A percentile compares a stretch with the other conserved stretches of the same genome.
Evolutionary conservation across 1,140 invertebrate species (phyloP).

Genomic region (Acromyrmex charruanus): DNA sequence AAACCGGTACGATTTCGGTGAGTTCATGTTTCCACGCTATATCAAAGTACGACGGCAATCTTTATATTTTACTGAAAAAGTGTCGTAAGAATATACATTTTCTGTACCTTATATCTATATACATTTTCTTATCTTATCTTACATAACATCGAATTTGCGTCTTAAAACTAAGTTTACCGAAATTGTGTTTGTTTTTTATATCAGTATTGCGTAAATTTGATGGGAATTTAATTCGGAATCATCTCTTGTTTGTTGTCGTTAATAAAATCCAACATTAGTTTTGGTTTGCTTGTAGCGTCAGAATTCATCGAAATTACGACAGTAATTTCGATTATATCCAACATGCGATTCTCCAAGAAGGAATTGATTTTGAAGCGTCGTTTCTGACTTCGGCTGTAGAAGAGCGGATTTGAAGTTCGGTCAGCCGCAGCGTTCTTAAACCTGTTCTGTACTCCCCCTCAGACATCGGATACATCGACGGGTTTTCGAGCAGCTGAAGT

Average conservation of each 20-base stretch:
- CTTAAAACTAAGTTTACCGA: neutral
- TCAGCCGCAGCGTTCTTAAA: slow-evolving; percentile 70
- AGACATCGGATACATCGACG: slow-evolving; percentile 70
- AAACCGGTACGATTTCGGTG: slow-evolving; percentile 51
- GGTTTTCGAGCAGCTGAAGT: slow-evolving; percentile 70
- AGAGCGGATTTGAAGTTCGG: slow-evolving; percentile 75
- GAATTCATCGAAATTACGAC: slow-evolving; percentile 13
- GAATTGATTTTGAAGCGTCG: slow-evolving; percentile 45
- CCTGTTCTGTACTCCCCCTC: slow-evolving; percentile 75
- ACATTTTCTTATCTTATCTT: slow-evolving; percentile 36
- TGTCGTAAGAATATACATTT: neutral
- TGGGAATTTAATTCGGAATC: neutral
- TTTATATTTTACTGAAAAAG: slow-evolving; percentile 30
- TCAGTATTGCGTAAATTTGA: neutral
- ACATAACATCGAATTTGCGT: neutral
- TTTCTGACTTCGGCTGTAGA: slow-evolving; percentile 58
- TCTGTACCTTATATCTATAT: neutral
- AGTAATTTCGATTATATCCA: neutral
- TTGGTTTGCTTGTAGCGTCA: too few species aligned
- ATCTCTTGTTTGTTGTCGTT: neutral
- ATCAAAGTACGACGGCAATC: neutral
- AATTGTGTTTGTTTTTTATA: neutral
- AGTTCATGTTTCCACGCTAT: slow-evolving; percentile 22
- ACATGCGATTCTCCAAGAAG: neutral
- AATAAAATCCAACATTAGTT: neutral